Evolutionary conservation across 2,888 invertebrate species (phyloP).

Genomic region (Dascillus cervinus): DNA sequence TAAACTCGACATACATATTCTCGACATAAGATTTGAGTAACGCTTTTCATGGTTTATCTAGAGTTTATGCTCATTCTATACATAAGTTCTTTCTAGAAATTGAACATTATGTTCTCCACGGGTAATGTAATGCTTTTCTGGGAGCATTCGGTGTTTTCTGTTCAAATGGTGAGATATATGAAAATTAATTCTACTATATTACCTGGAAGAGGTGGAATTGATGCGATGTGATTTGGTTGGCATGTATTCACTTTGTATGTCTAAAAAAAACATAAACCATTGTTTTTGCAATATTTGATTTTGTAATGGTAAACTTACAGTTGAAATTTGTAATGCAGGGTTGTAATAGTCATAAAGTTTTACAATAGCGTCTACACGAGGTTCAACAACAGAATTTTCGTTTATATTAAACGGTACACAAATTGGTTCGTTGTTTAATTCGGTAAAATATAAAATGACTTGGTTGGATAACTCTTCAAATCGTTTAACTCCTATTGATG

Average conservation of each 20-base stretch:
- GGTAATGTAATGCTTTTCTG: too few relatives aligned
- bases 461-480: constrained; percentile 46
- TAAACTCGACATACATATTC: too few relatives aligned
- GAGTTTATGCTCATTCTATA: too few relatives aligned
- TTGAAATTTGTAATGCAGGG: constrained; percentile 43
- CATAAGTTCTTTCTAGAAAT: too few relatives aligned
- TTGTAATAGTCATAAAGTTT: constrained; percentile 59
- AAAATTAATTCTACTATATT: too few relatives aligned
- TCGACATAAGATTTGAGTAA: too few relatives aligned
- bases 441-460: constrained; percentile 48
- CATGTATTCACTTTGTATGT: constrained; percentile 18
- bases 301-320: too few relatives aligned
- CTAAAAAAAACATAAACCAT: constrained; percentile 12
- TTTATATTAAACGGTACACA: constrained; percentile 46
- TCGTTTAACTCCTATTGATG: constrained; percentile 43
- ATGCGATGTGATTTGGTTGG: constrained; percentile 14
- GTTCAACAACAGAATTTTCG: constrained; percentile 43
- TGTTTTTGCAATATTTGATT: constrained; percentile 2
- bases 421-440: constrained; percentile 40
- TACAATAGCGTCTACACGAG: constrained; percentile 47
- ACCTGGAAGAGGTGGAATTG: constrained; percentile 17
- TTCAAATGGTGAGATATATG: too few relatives aligned
- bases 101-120: too few relatives aligned
- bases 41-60: too few relatives aligned
- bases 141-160: too few relatives aligned